Evolutionary conservation across 2,113 vertebrate genomes (phyloP).

Genomic region (Cavia aperea): DNA sequence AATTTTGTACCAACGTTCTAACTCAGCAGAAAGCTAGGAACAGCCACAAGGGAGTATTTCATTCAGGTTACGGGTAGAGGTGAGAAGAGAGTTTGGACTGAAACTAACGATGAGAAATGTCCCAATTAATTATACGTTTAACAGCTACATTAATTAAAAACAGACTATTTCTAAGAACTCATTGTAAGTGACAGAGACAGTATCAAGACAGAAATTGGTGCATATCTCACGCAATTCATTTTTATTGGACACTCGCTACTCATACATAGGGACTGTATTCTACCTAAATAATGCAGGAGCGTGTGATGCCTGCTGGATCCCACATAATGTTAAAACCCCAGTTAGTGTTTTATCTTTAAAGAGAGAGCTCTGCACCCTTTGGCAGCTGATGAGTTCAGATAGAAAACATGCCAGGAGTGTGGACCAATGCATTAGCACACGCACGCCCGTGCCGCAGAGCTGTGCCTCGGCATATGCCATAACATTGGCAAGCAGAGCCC

Average conservation of each 20-base stretch:
- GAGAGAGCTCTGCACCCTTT: constrained; percentile 72
- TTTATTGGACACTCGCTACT: constrained; percentile 61
- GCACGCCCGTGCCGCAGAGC: constrained; percentile 74
- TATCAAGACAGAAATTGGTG: constrained; percentile 60
- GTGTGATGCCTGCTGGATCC: constrained; percentile 57
- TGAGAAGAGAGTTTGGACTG: not conserved
- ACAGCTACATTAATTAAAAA: constrained; percentile 68
- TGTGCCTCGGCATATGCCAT: constrained; percentile 79
- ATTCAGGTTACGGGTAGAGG: constrained; percentile 10
- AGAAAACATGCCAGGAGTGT: constrained; percentile 79
- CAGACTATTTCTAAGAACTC: constrained; percentile 57
- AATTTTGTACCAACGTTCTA: constrained; percentile 36
- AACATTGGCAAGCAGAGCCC: constrained; percentile 82
- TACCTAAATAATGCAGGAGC: constrained; percentile 71
- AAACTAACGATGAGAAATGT: constrained; percentile 39
- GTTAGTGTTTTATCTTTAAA: constrained; percentile 71
- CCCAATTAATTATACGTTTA: constrained; percentile 48
- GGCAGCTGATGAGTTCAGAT: constrained; percentile 75
- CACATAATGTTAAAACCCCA: constrained; percentile 70
- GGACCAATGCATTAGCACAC: constrained; percentile 79
- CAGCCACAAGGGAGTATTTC: constrained; percentile 33
- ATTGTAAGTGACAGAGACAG: constrained; percentile 59
- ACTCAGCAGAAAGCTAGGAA: constrained; percentile 25
- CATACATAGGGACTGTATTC: constrained; percentile 62
- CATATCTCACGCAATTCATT: constrained; percentile 69